A percentile compares a stretch with the other conserved stretches of the same genome.
These are phyloP conservation scores for Drosophila navojoa DNA, from an alignment of 1,140 invertebrate species.

Conservation along the genomic window DNA sequence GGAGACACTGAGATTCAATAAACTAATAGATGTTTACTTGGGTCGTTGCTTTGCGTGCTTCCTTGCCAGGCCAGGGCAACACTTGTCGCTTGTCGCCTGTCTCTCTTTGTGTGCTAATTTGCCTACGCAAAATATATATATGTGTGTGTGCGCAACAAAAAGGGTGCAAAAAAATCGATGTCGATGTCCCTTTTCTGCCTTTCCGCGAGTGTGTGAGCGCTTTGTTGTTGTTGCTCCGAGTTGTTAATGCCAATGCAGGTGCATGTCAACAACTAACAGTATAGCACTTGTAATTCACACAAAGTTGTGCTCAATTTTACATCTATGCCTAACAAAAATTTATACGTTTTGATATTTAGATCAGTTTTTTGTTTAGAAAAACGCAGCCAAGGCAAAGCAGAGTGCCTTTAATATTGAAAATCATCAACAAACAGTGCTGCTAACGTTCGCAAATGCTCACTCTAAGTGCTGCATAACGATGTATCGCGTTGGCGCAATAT, in stretches of 20 bases:
- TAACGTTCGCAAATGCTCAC: constrained; percentile 1
- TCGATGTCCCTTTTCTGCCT: constrained; percentile 63
- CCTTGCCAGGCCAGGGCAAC: constrained; percentile 9
- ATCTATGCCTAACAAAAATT: constrained; percentile 39
- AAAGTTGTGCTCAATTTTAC: constrained; percentile 20
- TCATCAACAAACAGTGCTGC: constrained; percentile 56
- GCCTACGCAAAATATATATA: constrained; percentile 33
- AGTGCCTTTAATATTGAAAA: constrained; percentile 70
- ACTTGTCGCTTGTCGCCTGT: constrained; percentile 19
- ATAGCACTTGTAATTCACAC: constrained; percentile 12
- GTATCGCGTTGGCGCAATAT: background rate
- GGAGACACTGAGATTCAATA: constrained; percentile 14
- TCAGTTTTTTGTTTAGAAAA: constrained; percentile 53
- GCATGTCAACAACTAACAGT: constrained; percentile 10
- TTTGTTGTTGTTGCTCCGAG: constrained; percentile 9
- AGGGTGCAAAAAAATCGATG: constrained; percentile 81
- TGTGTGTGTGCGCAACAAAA: constrained; percentile 50
- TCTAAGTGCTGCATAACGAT: constrained; percentile 11
- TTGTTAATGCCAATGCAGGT: background rate
- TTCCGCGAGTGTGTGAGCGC: background rate
- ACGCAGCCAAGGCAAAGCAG: constrained; percentile 46
- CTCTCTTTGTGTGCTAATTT: constrained; percentile 57
- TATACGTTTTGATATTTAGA: constrained; percentile 37
- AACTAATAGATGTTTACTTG: constrained; percentile 10
- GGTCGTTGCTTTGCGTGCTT: constrained; percentile 11